Evolutionary conservation across 64 coral and sea anemone genomes (phyloP), one percentile per base, ranked within the genome.

Genomic region (Dendronephthya gigantea): DNA sequence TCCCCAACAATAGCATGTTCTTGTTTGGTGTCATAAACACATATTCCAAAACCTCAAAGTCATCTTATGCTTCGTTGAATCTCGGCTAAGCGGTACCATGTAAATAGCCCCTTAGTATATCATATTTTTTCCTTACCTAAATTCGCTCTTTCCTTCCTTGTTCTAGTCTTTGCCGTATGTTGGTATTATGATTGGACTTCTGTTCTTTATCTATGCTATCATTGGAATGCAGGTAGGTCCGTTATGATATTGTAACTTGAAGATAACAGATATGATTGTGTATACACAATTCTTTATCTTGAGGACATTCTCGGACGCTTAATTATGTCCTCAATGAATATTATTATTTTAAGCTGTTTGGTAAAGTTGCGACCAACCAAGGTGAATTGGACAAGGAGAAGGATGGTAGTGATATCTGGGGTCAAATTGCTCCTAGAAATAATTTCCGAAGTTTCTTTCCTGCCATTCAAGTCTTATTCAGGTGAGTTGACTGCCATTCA

Each of bases 391-490:
- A 83, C 2, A 29, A 29, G 0, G 22, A 79, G 9, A 79, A 39
- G 29, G 36, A 79, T 16, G 72, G 29, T 9, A 79, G 72, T 79
- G 95, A 91, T 0, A 82, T 90, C 0, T 92, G 82, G 41, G 22
- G 6, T 14, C 50, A 89, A 40, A 98, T 98, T 30, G 87, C 23
- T 14, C 0, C 50, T 15, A 55, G 88, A 7, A 98, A 98, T 85
- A 89, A 98, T 66, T 98, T 98, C 88, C 89, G 93, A 49, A 59
- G 88, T 12, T 98, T 98, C 84, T 50, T 88, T 51, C 87, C 88
- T 62, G 92, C 95, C 39, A 47, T 98, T 37, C 95, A 98, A 83
- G 95, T 98, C 17, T 69, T 98, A 22, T 98, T 98, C 45, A 98
- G 95, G 95, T 93, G 76, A 5, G 25, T 0, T 62, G 19, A 62